These are phyloP conservation scores for Ia io DNA, from an alignment of 2,113 vertebrate species.

Conservation along the genomic window DNA sequence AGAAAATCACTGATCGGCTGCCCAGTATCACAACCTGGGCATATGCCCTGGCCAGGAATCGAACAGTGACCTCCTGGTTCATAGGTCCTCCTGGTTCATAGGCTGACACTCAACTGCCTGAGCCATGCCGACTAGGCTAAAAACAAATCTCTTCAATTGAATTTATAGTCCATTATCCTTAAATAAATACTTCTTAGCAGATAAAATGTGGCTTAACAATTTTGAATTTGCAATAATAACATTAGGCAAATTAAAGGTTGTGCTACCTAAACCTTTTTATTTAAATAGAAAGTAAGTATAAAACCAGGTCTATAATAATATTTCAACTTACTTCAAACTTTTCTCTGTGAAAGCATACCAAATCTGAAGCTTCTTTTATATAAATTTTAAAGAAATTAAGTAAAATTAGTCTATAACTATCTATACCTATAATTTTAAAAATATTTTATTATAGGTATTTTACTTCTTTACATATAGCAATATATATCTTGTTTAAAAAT, in stretches of 20 bases:
- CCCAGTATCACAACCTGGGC: too few species aligned
- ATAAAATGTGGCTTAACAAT: not conserved
- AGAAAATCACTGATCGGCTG: too few species aligned
- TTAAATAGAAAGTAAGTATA: not conserved
- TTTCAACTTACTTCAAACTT: not conserved
- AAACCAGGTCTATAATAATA: not conserved
- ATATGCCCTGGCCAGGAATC: too few species aligned
- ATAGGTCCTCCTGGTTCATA: too few species aligned
- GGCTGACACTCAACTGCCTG: too few species aligned
- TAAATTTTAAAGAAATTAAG: not conserved
- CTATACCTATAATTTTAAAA: not conserved
- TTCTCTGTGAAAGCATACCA: not conserved
- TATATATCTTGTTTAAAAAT: not conserved
- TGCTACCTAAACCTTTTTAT: not conserved
- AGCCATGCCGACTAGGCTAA: not conserved
- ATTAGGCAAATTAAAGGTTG: not conserved
- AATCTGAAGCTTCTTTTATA: not conserved
- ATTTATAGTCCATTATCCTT: not conserved
- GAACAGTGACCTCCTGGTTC: too few species aligned
- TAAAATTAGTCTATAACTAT: not conserved
- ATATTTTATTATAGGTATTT: not conserved
- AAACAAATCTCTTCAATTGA: not conserved
- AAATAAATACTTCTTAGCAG: not conserved
- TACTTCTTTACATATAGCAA: not conserved
- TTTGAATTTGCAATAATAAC: not conserved